Evolutionary conservation across 2,888 invertebrate genomes (phyloP).

Genomic region (Drosophila testacea): DNA sequence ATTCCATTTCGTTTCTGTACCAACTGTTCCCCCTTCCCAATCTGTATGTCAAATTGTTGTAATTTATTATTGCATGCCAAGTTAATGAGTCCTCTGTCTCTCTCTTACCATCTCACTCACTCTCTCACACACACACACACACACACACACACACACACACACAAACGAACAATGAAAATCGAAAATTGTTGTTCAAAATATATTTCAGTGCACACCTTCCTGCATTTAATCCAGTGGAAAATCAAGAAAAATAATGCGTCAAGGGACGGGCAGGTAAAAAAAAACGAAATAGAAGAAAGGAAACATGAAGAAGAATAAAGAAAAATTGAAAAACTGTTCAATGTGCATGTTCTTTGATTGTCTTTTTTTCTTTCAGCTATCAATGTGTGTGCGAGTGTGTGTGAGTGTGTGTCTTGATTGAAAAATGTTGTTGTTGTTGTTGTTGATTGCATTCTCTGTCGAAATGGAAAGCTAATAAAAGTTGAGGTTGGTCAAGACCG

Average conservation of each 20-base stretch:
- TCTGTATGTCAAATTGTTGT: constrained; percentile 69
- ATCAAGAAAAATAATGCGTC: constrained; percentile 68
- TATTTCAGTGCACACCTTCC: constrained; percentile 66
- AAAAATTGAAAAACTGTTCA: constrained; percentile 31
- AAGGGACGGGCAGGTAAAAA: constrained; percentile 60
- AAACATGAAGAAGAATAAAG: background rate
- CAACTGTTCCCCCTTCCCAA: constrained; percentile 11
- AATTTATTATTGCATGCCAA: constrained; percentile 78
- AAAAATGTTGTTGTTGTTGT: constrained; percentile 31
- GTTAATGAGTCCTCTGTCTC: constrained; percentile 66
- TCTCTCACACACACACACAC: background rate
- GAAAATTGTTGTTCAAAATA: constrained; percentile 20
- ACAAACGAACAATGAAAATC: constrained; percentile 40
- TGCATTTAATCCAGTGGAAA: constrained; percentile 74
- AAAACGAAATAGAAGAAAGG: background rate
- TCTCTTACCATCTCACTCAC: background rate
- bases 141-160: background rate
- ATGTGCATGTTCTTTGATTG: constrained; percentile 52
- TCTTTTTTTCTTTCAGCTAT: constrained; percentile 25
- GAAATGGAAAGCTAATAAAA: constrained; percentile 64
- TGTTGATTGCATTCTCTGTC: constrained; percentile 45
- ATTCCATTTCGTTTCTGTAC: constrained; percentile 23
- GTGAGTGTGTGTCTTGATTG: constrained; percentile 46
- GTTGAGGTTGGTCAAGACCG: constrained; percentile 66
- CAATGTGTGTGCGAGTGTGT: constrained; percentile 21